phyloP scores from a whole-genome alignment of 2,888 invertebrate genomes.

The Ormyrus rosae region DNA sequence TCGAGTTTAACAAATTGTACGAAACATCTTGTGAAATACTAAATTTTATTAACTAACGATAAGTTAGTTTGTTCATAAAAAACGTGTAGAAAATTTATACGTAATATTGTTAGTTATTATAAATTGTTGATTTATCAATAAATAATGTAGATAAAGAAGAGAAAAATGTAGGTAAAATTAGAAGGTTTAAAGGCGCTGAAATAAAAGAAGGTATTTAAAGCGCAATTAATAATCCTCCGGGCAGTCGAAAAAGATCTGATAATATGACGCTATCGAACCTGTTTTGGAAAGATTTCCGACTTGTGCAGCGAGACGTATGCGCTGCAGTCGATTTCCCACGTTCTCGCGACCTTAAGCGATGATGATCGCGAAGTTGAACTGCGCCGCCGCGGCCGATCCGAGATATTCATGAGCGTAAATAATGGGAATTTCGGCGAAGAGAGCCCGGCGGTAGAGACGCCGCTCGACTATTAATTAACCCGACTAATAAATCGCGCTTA shows the following conservation, averaged over 20 bases:
- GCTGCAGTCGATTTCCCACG: conserved; percentile 30
- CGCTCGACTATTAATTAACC: conserved; percentile 71
- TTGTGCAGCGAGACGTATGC: background rate
- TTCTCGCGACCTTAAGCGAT: conserved; percentile 1
- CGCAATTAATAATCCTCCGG: background rate
- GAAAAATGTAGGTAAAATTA: too few relatives aligned
- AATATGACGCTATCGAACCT: conserved; percentile 6
- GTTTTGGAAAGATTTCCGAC: conserved; percentile 5
- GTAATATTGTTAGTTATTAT: too few relatives aligned
- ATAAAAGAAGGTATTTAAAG: too few relatives aligned
- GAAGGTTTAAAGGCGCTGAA: too few relatives aligned
- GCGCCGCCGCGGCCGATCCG: background rate
- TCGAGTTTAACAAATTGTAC: too few relatives aligned
- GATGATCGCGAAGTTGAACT: background rate
- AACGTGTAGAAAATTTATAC: too few relatives aligned
- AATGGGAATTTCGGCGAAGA: conserved; percentile 65
- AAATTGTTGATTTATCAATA: too few relatives aligned
- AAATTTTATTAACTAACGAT: too few relatives aligned
- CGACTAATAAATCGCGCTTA: conserved; percentile 67
- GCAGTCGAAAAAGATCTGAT: background rate
- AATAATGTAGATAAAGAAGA: too few relatives aligned
- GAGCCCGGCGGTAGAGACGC: conserved; percentile 53
- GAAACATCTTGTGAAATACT: too few relatives aligned
- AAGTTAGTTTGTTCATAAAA: too few relatives aligned
- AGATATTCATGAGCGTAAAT: conserved; percentile 48